Percentiles rank a stretch among this genome's conserved stretches.
Evolutionary conservation across 2,888 invertebrate genomes (phyloP).

Genomic region (Acholoe squamosa): DNA sequence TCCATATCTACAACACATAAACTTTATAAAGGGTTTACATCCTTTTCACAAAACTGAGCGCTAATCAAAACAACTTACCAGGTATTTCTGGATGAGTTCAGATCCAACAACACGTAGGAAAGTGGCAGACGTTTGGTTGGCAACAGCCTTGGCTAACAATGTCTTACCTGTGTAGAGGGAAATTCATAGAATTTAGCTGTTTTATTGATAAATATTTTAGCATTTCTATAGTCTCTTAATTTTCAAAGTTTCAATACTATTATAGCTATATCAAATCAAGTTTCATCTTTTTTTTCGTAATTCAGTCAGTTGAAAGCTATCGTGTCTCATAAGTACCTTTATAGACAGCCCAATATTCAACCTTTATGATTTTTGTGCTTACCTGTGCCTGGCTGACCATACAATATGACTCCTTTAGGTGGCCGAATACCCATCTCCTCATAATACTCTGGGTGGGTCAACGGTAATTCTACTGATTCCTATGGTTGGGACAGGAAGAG

Average conservation of each 20-base stretch:
- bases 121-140: constrained; percentile 99
- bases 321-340: too few species aligned
- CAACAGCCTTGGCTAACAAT: constrained; percentile 98
- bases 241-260: not conserved
- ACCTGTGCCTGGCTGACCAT: constrained; percentile 98
- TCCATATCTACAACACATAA: too few species aligned
- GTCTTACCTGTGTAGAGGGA: constrained; percentile 88
- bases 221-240: too few species aligned
- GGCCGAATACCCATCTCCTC: constrained; percentile 99
- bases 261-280: too few species aligned
- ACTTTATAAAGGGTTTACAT: too few species aligned
- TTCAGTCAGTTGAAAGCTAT: too few species aligned
- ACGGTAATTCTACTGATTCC: constrained; percentile 98
- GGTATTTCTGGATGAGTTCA: constrained; percentile 98
- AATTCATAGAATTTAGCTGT: too few species aligned
- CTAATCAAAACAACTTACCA: constrained; percentile 87
- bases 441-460: constrained; percentile 99
- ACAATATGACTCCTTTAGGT: constrained; percentile 99
- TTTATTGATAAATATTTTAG: too few species aligned
- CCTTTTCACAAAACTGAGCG: too few species aligned
- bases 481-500: constrained; percentile 68
- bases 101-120: constrained; percentile 99
- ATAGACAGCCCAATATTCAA: too few species aligned
- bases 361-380: constrained; percentile 58
- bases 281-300: too few species aligned